Base-by-base conservation (phyloP, 1,140 invertebrate species). In the Pantala flavescens region DNA sequence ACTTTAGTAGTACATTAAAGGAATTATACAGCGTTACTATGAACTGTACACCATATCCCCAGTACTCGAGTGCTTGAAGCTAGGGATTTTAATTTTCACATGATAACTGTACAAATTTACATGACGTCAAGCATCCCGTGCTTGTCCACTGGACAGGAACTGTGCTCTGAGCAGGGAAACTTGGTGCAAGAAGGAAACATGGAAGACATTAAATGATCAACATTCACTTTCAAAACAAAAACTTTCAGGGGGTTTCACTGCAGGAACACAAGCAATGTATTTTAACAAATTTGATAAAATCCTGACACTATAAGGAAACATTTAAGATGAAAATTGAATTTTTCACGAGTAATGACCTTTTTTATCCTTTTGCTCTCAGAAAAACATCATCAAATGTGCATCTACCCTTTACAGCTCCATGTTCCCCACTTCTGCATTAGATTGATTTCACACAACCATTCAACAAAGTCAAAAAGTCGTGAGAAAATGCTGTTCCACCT, bases 171-270 rank as follows among this genome's bases (percentile, higher is more conserved):
- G 76, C 71, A 36, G 71, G 71, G 74, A 74, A 77, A 77, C 73
- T 76, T 77, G 77, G 77, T 78, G 77, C 76, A 75, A 76, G 55
- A 74, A 75, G 76, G 76, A 73, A 77, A 78, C 76, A 77, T 78
- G 77, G 77, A 78, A 78, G 77, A 78, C 77, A 77, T 78, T 73
- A 77, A 78, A 78, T 76, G 49, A 75, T 76, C 76, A 76, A 75
- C 77, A 77, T 77, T 74, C 74, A 78, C 74, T 74, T 76, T 73
- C 28, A 77, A 76, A 75, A 70, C 71, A 71, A 63, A 63, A 63
- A 21, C 12, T 63, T 21, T 63, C n/a, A 63, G 49, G 49, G 49
- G 49, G 76, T 74, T 75, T 75, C 75, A 74, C 76, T 77, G 73
- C 77, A 78, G 76, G 73, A 75, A 78, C 77, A 72, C 73, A 75